These are phyloP conservation scores for Catostomus latipinnis DNA, from an alignment of 2,797 vertebrate species.

Conservation along the genomic window DNA sequence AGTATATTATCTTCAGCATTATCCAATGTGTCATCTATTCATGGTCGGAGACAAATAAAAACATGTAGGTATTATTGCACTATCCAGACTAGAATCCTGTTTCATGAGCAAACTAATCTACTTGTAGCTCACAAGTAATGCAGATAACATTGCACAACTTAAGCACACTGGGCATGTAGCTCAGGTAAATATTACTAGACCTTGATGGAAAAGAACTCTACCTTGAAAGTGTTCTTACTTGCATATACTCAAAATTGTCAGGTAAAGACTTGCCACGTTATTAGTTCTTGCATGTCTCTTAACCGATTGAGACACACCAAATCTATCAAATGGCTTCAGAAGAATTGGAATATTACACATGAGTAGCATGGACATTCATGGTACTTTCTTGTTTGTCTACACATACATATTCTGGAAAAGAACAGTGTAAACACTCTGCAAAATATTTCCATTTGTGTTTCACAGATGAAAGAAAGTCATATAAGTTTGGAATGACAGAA, in stretches of 20 bases:
- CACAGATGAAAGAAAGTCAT: too few species aligned
- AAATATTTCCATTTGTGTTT: too few species aligned
- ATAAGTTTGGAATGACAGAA: too few species aligned
- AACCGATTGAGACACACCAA: neutral
- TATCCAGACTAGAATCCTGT: neutral
- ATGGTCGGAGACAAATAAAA: slow-evolving; percentile 2
- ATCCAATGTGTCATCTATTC: slow-evolving; percentile 1
- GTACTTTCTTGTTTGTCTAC: too few species aligned
- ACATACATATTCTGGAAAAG: too few species aligned
- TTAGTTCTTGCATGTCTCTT: neutral
- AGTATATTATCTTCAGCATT: neutral
- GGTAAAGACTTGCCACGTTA: too few species aligned
- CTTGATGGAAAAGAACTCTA: neutral
- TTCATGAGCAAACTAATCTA: neutral
- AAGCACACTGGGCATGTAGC: neutral
- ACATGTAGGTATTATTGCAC: neutral
- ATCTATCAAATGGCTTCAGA: neutral
- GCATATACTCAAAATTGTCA: too few species aligned
- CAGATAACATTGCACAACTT: neutral
- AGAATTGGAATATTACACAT: neutral
- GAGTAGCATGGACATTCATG: neutral
- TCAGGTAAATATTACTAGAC: neutral
- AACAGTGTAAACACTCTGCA: too few species aligned
- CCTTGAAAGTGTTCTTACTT: too few species aligned
- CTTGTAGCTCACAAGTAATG: neutral